These are phyloP conservation scores for Leptinotarsa undecemlineata DNA, from an alignment of 1,140 invertebrate species.

Conservation along the genomic window DNA sequence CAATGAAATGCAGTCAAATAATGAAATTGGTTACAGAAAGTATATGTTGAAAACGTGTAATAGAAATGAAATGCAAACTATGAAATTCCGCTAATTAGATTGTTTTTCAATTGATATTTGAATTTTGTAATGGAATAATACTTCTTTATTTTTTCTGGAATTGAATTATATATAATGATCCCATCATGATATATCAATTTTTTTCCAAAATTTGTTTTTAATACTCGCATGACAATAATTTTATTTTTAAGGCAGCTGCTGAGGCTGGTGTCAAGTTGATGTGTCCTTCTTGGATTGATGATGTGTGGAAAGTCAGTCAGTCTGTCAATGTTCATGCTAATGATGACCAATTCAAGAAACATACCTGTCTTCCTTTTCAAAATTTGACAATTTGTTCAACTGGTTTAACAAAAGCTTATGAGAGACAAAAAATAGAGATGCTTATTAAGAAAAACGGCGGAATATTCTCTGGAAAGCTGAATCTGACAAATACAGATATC, in stretches of 20 bases:
- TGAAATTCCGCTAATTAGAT: too few relatives aligned
- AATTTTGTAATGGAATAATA: too few relatives aligned
- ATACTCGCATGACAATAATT: too few relatives aligned
- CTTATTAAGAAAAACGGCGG: slow-evolving; percentile 77
- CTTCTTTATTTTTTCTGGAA: too few relatives aligned
- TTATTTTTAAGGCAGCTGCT: slow-evolving; percentile 67
- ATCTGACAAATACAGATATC: slow-evolving; percentile 60
- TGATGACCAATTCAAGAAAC: slow-evolving; percentile 67
- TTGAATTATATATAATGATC: too few relatives aligned
- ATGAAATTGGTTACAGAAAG: too few relatives aligned
- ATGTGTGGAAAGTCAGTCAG: slow-evolving; percentile 75
- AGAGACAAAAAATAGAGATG: slow-evolving; percentile 72
- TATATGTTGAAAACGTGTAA: too few relatives aligned
- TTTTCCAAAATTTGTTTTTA: too few relatives aligned
- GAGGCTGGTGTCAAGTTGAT: slow-evolving; percentile 74
- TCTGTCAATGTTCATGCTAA: slow-evolving; percentile 65
- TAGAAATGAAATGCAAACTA: too few relatives aligned
- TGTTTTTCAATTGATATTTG: too few relatives aligned
- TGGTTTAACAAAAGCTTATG: slow-evolving; percentile 63
- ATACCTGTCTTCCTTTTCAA: slow-evolving; percentile 77
- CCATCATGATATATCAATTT: too few relatives aligned
- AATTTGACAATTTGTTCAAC: slow-evolving; percentile 80
- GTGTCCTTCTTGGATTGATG: slow-evolving; percentile 76
- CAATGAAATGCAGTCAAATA: too few relatives aligned
- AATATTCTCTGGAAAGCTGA: slow-evolving; percentile 60